A percentile compares a stretch with the other conserved stretches of the same genome.
Evolutionary conservation across 2,113 vertebrate species (phyloP).

Genomic region (Cololabis saira): DNA sequence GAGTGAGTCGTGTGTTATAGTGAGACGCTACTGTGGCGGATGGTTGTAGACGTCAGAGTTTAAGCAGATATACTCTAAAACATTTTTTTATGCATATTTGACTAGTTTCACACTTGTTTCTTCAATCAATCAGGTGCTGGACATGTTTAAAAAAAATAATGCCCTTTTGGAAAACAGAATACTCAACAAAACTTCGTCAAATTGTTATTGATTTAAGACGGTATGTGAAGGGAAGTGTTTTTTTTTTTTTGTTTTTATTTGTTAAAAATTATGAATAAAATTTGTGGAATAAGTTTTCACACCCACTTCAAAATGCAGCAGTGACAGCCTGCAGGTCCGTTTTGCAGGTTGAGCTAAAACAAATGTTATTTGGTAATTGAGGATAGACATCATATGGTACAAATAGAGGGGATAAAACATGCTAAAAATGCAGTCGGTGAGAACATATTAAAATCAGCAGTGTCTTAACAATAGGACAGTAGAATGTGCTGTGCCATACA

Average conservation of each 20-base stretch:
- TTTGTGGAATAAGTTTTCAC: too few relatives aligned
- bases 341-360: background rate
- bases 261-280: too few relatives aligned
- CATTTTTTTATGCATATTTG: conserved; percentile 33
- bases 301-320: background rate
- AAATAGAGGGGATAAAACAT: background rate
- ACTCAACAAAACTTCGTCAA: too few relatives aligned
- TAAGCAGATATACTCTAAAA: conserved; percentile 6
- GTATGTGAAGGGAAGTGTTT: too few relatives aligned
- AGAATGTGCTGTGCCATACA: too few relatives aligned
- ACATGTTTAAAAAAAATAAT: background rate
- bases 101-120: conserved; percentile 9
- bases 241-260: too few relatives aligned
- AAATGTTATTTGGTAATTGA: too few relatives aligned
- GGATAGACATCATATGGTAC: too few relatives aligned
- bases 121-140: background rate
- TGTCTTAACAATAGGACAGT: background rate
- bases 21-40: background rate
- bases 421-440: background rate
- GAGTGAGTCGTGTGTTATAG: background rate
- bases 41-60: background rate
- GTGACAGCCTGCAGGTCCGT: background rate
- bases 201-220: too few relatives aligned
- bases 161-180: too few relatives aligned
- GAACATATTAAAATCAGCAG: conserved; percentile 14